Evolutionary conservation across 2,888 invertebrate species (phyloP).

Genomic region (Podabrus alpinus): DNA sequence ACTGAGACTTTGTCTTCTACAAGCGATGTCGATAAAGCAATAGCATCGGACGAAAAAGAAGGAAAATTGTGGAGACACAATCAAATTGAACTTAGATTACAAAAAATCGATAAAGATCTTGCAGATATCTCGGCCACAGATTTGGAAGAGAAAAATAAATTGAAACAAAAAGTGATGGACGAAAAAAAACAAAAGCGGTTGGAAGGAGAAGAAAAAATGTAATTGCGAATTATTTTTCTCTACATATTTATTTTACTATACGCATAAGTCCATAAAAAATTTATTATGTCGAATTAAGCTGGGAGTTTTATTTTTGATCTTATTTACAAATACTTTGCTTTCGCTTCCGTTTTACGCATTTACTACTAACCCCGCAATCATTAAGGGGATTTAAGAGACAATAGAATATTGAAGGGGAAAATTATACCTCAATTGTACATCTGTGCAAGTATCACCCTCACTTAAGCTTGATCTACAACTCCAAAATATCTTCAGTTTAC

Average conservation of each 20-base stretch:
- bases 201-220: not conserved
- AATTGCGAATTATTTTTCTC: not conserved
- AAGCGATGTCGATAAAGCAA: not conserved
- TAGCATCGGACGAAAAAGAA: constrained; percentile 19
- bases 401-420: constrained; percentile 52
- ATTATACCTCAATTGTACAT: constrained; percentile 52
- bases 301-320: constrained; percentile 4
- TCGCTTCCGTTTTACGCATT: constrained; percentile 24
- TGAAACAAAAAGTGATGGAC: not conserved
- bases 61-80: constrained; percentile 30
- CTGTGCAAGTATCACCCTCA: constrained; percentile 45
- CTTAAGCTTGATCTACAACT: constrained; percentile 23
- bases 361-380: constrained; percentile 41
- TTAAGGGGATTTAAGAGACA: constrained; percentile 52
- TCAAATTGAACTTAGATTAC: constrained; percentile 21
- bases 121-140: constrained; percentile 8
- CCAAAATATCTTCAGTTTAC: constrained; percentile 13
- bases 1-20: not conserved
- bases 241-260: not conserved
- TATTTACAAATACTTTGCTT: constrained; percentile 27
- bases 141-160: constrained; percentile 3
- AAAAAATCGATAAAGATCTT: constrained; percentile 28
- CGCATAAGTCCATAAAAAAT: not conserved
- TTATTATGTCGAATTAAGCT: not conserved
- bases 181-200: not conserved